Base-by-base conservation (phyloP, 2,888 invertebrate genomes). In the Nymphalis urticae region DNA sequence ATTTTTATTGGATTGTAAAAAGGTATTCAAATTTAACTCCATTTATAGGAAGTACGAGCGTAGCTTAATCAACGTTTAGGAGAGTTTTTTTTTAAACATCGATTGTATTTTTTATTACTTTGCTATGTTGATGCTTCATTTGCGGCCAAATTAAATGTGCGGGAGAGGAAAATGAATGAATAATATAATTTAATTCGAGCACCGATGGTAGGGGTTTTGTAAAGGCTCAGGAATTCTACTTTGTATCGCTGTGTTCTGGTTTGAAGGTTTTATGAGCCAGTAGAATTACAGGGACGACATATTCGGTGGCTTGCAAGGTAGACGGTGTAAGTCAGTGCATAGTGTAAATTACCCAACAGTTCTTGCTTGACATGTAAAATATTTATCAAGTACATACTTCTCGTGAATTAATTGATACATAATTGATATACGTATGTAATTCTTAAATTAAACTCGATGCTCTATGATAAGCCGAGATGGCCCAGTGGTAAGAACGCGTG, bases 1-100 rank as follows among this genome's bases (percentile, higher is more conserved):
- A 85, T 84, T 87, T 87, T 88, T 88, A 89, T 87, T 85, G 83
- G 79, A 85, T 82, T 82, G 81, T 85, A 82, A 82, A 76, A 79
- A 78, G 75, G 80, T 80, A 77, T 77, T 79, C 75, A 77, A 73
- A 73, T 72, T 73, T 73, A 74, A 75, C 75, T 75, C 70, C 72
- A 66, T 72, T 72, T 70, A 70, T 68, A 64, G 72, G 72, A 70
- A 72, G 70, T 72, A 69, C 70, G 64, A 66, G 65, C 70, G 68
- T 72, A 73, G 75, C 74, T 75, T 71, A 71, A 72, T 72, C 69
- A 70, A 68, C 66, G 71, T 66, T 74, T 72, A 65, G 66, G 70
- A 61, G 72, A 48, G 68, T 50, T 50, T 63, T 66, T 73, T 66
- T 62, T 48, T 62, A 42, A 50, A 63, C 64, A 64, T 73, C 71